Percentiles rank a stretch among this genome's conserved stretches.
phyloP scores from a whole-genome alignment of 2,797 vertebrate genomes.

The Gymnocypris eckloni region DNA sequence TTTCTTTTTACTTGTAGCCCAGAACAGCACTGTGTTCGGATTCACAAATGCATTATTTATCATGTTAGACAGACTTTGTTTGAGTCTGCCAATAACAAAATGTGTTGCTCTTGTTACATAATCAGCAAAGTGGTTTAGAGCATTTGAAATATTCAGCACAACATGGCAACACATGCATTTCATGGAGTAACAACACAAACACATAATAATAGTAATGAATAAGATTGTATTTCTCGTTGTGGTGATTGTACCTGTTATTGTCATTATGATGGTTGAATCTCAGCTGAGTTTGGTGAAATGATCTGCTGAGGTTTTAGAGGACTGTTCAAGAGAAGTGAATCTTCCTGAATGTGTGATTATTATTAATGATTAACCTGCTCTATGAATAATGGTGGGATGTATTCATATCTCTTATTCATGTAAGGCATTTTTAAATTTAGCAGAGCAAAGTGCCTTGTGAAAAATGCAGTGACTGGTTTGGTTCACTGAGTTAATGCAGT shows the following conservation, averaged over 20 bases:
- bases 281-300: not conserved
- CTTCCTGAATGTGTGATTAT: not conserved
- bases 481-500: not conserved
- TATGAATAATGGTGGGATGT: conserved; percentile 5
- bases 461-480: conserved; percentile 47
- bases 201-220: not conserved
- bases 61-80: conserved; percentile 13
- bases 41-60: conserved; percentile 1
- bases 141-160: not conserved
- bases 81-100: conserved; percentile 17
- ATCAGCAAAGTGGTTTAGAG: not conserved
- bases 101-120: not conserved
- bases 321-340: not conserved
- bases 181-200: not conserved
- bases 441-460: conserved; percentile 48
- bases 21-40: not conserved
- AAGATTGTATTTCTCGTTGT: not conserved
- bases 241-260: not conserved
- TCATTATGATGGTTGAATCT: too few relatives aligned
- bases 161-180: not conserved
- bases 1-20: not conserved
- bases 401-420: conserved; percentile 59
- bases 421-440: conserved; percentile 43
- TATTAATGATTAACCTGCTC: not conserved
- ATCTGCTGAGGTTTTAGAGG: not conserved